Evolutionary conservation across 2,113 vertebrate species (phyloP), one percentile per base, ranked within the genome.

Genomic region (Abramis brama): DNA sequence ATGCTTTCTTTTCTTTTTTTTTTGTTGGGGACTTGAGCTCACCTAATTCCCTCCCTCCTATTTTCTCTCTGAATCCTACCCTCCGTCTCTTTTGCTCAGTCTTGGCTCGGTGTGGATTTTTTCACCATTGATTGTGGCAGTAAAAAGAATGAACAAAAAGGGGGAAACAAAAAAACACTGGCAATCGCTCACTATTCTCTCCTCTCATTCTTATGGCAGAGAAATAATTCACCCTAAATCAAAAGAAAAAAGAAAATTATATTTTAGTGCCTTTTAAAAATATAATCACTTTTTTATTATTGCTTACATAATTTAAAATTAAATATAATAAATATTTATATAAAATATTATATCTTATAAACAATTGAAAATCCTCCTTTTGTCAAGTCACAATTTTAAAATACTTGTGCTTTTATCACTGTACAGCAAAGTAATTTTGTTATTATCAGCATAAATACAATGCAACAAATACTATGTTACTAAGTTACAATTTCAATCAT

Each of bases 101-200:
- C 55, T 62, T n/a, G 25, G 33, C 57, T 83, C 39, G 36, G 55
- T 87, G 83, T 75, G 77, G 87, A 87, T 84, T 82, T 89, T 25
- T 8, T 33, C 75, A 33, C 50, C 86, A 80, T 84, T 90, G 89
- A 92, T 92, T 89, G 88, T 88, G 85, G 91, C 89, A 90, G 85
- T 83, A 90, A 92, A 88, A 60, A 82, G 39, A 77, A 91, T 50
- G 52, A 92, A 92, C 87, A 91, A 52, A 52, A 19, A 55, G n/a
- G 55, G 6, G 0, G 6, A 5, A 55, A 50, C 2, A 27, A 75
- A 75, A 7, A 6, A 60, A 74, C 45, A 15, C 74, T 27, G 25
- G 47, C 6, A 1, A 76, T 30, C 4, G 7, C 55, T 77, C 13
- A 0, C 23, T 13, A 25, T 75, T 27, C n/a, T 52, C 15, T 33